Conservation (phyloP, 2,113 vertebrate species). For the Athene noctua region DNA sequence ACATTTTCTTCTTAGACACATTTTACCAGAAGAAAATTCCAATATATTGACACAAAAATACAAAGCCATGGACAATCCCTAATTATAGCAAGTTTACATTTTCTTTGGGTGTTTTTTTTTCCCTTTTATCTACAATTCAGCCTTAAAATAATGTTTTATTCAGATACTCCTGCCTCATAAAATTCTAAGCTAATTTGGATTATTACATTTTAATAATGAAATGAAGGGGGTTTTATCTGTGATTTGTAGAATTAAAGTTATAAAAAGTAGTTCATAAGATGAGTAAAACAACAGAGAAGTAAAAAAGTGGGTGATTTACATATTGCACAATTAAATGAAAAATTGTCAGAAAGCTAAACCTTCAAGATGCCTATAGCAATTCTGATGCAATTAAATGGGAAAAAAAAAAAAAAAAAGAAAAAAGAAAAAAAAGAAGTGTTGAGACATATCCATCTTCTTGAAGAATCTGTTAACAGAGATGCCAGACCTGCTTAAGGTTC, state of each 20-base stretch:
- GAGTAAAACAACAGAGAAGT: neutral
- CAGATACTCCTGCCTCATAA: neutral
- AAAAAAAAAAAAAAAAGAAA: too few species aligned
- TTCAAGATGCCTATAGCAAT: neutral
- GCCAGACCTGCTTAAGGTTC: neutral
- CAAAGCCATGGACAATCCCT: neutral
- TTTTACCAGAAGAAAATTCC: neutral
- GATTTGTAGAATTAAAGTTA: neutral
- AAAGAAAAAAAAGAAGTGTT: too few species aligned
- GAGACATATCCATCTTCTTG: neutral
- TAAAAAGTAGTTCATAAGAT: neutral
- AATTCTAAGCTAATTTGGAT: neutral
- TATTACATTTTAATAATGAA: neutral
- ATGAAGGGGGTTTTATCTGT: accelerated
- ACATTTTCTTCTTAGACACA: neutral
- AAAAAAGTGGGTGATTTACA: neutral
- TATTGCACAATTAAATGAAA: neutral
- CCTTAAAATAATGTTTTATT: neutral
- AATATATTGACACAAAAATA: neutral
- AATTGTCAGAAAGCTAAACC: neutral
- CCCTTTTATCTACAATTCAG: neutral
- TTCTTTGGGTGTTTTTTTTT: neutral
- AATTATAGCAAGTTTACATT: neutral
- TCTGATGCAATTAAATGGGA: neutral
- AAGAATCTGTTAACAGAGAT: neutral